These are phyloP conservation scores for Porites lutea DNA, from an alignment of 64 coral and sea anemone species.

Conservation along the genomic window DNA sequence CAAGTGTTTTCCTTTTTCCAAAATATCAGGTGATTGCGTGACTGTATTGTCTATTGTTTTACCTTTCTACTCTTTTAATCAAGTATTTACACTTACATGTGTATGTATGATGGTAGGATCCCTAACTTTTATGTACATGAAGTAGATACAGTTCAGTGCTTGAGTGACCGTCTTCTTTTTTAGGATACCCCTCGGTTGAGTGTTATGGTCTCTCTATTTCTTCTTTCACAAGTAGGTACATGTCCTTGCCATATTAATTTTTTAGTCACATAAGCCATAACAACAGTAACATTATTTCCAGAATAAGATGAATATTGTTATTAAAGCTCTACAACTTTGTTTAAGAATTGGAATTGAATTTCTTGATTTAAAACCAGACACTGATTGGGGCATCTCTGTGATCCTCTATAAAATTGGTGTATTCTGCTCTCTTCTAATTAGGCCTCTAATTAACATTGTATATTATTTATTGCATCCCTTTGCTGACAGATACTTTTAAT, in stretches of 20 bases:
- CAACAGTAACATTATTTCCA: too few species aligned
- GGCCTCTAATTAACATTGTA: background rate
- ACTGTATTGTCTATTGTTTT: too few species aligned
- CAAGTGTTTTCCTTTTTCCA: too few species aligned
- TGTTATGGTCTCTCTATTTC: slow-evolving; percentile 73
- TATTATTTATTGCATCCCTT: background rate
- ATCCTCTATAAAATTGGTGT: background rate
- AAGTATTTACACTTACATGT: too few species aligned
- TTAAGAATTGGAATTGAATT: too few species aligned
- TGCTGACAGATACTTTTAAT: slow-evolving; percentile 83
- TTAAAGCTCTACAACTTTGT: too few species aligned
- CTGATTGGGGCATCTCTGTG: background rate
- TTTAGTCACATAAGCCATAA: background rate
- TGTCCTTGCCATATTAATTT: background rate
- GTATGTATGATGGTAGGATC: too few species aligned
- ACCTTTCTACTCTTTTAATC: too few species aligned
- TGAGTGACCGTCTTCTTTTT: background rate
- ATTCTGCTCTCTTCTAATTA: background rate
- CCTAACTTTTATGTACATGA: too few species aligned
- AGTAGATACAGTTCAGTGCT: background rate
- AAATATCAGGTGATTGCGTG: too few species aligned
- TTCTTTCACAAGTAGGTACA: slow-evolving; percentile 82
- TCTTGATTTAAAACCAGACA: too few species aligned
- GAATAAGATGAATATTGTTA: too few species aligned
- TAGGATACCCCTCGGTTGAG: slow-evolving; percentile 42